Evolutionary conservation across 2,797 vertebrate genomes (phyloP), one percentile per base, ranked within the genome.

Genomic region (Clarias platycephalus): DNA sequence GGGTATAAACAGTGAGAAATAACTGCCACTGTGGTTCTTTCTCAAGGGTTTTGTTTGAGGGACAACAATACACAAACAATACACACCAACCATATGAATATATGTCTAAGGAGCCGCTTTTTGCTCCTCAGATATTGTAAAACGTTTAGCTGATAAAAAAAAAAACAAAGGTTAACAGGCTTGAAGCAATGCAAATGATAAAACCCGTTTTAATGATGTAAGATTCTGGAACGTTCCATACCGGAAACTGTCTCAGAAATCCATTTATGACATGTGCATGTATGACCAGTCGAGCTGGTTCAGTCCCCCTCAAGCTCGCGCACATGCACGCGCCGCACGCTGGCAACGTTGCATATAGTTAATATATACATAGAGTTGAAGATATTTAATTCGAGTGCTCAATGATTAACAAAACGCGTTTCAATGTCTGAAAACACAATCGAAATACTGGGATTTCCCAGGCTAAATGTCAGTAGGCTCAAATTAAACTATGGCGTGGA

Each of bases 221-320:
- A 9, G n/a, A 22, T 22, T 80, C 78, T 64, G n/a, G 78, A 80
- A 80, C n/a, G 1, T 80, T 80, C 78, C 60, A 53, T 0, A 28
- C 60, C 78, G 78, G 78, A 80, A 80, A 62, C 22, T 4, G 62
- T 26, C n/a, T 18, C 9, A 28, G 66, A 49, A 64, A 40, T 26
- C 15, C 22, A 9, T 26, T 16, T 22, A 28, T 80, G 60, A 62
- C 75, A 40, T 31, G 55, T 60, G 57, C 76, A 40, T 63, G 77
- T 28, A 64, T 18, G 60, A 64, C 60, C 60, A 49, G 62, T 80
- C 60, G 4, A 24, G 60, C 24, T 64, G 62, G 77, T 64, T 80
- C 37, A 64, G n/a, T 44, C 37, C n/a, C 13, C 4, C 22, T 7
- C 22, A 5, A 24, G 1, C 68, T 4, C 68, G 4, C 66, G 7